These are phyloP conservation scores for Drosophila fuyamai DNA, from an alignment of 1,140 invertebrate genomes.

Conservation along the genomic window DNA sequence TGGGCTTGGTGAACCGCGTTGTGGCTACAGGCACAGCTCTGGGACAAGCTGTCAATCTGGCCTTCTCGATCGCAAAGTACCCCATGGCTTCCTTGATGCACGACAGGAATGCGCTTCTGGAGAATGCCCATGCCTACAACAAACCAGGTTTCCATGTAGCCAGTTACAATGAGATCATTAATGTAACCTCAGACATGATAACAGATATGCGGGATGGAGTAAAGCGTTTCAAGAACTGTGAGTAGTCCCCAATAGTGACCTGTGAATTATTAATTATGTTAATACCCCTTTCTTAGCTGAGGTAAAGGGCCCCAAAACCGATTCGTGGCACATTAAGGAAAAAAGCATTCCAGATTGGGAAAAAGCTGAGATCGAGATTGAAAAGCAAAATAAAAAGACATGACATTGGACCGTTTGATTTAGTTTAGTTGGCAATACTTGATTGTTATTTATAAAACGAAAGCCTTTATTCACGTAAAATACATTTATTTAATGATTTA, in stretches of 20 bases:
- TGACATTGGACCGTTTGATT: neutral
- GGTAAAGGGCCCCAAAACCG: slow-evolving; percentile 91
- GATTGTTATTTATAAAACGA: slow-evolving; percentile 46
- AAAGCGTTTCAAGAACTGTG: slow-evolving; percentile 88
- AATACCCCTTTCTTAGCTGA: slow-evolving; percentile 85
- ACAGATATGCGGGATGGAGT: slow-evolving; percentile 90
- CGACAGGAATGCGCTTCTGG: slow-evolving; percentile 88
- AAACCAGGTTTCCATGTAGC: slow-evolving; percentile 86
- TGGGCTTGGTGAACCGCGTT: slow-evolving; percentile 91
- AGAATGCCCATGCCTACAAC: slow-evolving; percentile 88
- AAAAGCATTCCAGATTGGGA: slow-evolving; percentile 87
- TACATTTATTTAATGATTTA: slow-evolving; percentile 71
- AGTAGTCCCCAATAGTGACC: neutral
- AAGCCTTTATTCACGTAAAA: slow-evolving; percentile 76
- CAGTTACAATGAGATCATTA: slow-evolving; percentile 89
- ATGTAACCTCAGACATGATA: slow-evolving; percentile 86
- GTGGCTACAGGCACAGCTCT: slow-evolving; percentile 92
- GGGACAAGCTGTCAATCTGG: slow-evolving; percentile 92
- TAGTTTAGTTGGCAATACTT: slow-evolving; percentile 13
- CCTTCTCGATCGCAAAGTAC: slow-evolving; percentile 91
- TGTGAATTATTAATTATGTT: neutral
- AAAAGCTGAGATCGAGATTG: slow-evolving; percentile 79
- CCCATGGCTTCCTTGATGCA: slow-evolving; percentile 91
- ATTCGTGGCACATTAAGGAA: slow-evolving; percentile 87
- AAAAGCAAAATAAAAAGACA: slow-evolving; percentile 31